These are phyloP conservation scores for Pluvialis apricaria DNA, from an alignment of 2,113 vertebrate genomes.

Conservation along the genomic window DNA sequence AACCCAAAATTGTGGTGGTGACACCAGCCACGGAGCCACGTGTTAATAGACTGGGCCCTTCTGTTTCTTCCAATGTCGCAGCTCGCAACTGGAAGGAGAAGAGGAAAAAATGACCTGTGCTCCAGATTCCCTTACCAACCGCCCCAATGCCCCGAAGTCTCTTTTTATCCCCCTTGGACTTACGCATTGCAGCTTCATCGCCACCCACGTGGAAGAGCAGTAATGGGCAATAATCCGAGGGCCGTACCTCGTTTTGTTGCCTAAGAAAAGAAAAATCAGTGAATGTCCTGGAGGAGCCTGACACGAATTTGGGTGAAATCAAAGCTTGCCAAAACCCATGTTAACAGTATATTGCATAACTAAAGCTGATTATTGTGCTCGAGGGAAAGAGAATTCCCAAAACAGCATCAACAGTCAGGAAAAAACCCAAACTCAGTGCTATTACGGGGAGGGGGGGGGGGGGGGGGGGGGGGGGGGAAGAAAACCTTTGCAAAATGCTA, in stretches of 20 bases:
- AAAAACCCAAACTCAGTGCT: neutral
- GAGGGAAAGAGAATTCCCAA: conserved; percentile 1
- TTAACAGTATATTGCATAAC: neutral
- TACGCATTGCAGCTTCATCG: neutral
- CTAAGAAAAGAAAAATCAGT: neutral
- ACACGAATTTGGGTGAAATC: neutral
- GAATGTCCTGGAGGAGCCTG: neutral
- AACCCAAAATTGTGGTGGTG: neutral
- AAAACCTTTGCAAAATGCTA: neutral
- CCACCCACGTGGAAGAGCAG: neutral
- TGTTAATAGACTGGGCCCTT: neutral
- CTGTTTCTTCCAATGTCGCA: neutral
- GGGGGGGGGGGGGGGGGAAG: too few relatives aligned
- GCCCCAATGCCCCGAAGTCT: neutral
- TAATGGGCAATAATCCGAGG: neutral
- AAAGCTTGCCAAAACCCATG: neutral
- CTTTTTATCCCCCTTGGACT: neutral
- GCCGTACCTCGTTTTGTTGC: neutral
- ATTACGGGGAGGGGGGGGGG: too few relatives aligned
- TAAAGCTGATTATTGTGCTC: neutral
- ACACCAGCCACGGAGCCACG: neutral
- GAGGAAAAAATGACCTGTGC: neutral
- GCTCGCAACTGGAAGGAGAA: neutral
- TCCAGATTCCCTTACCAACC: neutral
- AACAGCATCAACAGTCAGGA: neutral